Percentiles rank a stretch among this genome's conserved stretches.
Conservation (phyloP, 2,797 vertebrate species). For the Siniperca scherzeri region DNA sequence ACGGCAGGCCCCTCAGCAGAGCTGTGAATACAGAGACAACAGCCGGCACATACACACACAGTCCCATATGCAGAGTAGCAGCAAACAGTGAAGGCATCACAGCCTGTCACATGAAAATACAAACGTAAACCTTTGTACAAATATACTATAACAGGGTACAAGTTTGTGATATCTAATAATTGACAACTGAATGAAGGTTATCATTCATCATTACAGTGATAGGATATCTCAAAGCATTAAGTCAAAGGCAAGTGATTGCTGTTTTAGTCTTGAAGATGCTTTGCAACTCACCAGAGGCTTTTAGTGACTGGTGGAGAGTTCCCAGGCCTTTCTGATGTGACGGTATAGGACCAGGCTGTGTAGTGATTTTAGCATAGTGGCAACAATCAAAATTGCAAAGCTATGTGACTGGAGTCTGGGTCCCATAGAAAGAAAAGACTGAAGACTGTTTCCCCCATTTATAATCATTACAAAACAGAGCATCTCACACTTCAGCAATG, state of each 20-base stretch:
- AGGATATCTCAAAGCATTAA: not conserved
- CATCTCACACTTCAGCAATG: not conserved
- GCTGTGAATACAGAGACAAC: conserved; percentile 72
- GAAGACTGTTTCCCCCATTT: not conserved
- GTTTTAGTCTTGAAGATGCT: not conserved
- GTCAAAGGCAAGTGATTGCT: not conserved
- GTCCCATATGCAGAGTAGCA: conserved; percentile 11
- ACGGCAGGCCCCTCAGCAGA: conserved; percentile 59
- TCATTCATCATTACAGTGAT: not conserved
- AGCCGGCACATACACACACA: conserved; percentile 49
- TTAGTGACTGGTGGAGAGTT: not conserved
- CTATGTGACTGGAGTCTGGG: not conserved
- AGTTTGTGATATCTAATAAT: conserved; percentile 1
- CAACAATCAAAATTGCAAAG: not conserved
- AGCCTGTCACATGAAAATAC: conserved; percentile 44
- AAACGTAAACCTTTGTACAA: conserved; percentile 15
- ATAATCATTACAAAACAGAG: not conserved
- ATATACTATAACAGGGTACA: not conserved
- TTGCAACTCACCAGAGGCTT: not conserved
- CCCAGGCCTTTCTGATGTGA: too few relatives aligned
- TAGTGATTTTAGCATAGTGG: not conserved
- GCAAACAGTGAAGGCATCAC: conserved; percentile 42
- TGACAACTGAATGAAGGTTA: not conserved
- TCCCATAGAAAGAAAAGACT: not conserved
- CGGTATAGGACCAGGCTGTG: not conserved